Evolutionary conservation across 2,797 vertebrate genomes (phyloP).

Genomic region (Okamejei kenojei): DNA sequence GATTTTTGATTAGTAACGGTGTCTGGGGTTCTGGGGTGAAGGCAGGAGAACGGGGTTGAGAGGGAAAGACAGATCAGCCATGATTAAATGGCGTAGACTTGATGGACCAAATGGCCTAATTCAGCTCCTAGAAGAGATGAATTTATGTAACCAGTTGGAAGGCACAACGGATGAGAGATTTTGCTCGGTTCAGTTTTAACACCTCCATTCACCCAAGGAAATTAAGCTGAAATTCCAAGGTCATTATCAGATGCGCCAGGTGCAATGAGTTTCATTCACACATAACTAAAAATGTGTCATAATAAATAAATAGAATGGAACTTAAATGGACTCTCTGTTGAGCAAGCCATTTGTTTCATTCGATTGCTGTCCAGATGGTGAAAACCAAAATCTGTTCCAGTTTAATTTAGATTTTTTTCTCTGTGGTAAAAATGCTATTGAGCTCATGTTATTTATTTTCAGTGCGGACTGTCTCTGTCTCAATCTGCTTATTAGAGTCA

Average conservation of each 20-base stretch:
- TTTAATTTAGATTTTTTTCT: not conserved
- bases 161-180: not conserved
- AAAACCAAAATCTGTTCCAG: not conserved
- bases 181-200: not conserved
- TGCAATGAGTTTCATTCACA: not conserved
- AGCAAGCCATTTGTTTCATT: not conserved
- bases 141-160: not conserved
- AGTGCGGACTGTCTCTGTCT: not conserved
- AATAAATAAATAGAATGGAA: not conserved
- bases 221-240: not conserved
- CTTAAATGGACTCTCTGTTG: not conserved
- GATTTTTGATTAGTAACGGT: too few relatives aligned
- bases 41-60: too few relatives aligned
- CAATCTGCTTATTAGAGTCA: not conserved
- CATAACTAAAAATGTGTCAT: not conserved
- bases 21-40: too few relatives aligned
- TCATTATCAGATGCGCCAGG: not conserved
- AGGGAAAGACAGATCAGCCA: too few relatives aligned
- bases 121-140: too few relatives aligned
- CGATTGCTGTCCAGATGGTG: not conserved
- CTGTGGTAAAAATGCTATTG: not conserved
- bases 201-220: not conserved
- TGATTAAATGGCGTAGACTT: too few relatives aligned
- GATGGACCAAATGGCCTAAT: too few relatives aligned
- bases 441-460: not conserved